phyloP scores from a whole-genome alignment of 1,140 invertebrate species.

The Leptonema lineaticorne region DNA sequence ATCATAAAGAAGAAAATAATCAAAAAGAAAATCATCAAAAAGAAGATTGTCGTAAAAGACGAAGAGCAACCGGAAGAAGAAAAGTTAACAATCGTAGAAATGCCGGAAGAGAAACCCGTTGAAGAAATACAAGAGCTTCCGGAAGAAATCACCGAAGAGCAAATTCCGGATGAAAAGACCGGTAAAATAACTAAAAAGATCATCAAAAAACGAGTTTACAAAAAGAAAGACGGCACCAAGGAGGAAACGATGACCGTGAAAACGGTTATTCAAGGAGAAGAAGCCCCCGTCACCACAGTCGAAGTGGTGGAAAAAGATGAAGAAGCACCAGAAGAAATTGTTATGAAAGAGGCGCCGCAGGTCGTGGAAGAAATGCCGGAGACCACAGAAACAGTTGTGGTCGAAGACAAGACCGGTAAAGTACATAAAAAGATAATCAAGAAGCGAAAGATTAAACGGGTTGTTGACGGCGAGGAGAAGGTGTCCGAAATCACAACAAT shows the following conservation, averaged over 20 bases:
- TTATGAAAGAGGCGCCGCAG: constrained; percentile 37
- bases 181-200: constrained; percentile 39
- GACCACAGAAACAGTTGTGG: constrained; percentile 10
- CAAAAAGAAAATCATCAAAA: constrained; percentile 41
- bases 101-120: constrained; percentile 42
- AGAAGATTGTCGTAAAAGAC: constrained; percentile 32
- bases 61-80: neutral
- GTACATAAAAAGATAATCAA: constrained; percentile 41
- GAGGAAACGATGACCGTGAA: constrained; percentile 44
- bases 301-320: constrained; percentile 33
- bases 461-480: constrained; percentile 43
- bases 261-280: constrained; percentile 45
- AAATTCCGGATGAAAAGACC: constrained; percentile 26
- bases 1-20: constrained; percentile 28
- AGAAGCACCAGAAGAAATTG: neutral
- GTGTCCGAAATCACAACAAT: constrained; percentile 51
- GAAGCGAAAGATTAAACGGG: constrained; percentile 39
- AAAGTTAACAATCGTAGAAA: too few relatives aligned
- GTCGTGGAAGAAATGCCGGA: constrained; percentile 34
- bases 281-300: constrained; percentile 46
- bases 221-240: constrained; percentile 6
- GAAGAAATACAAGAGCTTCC: constrained; percentile 38
- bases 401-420: constrained; percentile 34
- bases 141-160: constrained; percentile 27
- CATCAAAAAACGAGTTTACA: constrained; percentile 36